Percentiles rank a stretch among this genome's conserved stretches.
phyloP scores from a whole-genome alignment of 53 echinoderm and acorn worm species.

The Crossaster papposus region DNA sequence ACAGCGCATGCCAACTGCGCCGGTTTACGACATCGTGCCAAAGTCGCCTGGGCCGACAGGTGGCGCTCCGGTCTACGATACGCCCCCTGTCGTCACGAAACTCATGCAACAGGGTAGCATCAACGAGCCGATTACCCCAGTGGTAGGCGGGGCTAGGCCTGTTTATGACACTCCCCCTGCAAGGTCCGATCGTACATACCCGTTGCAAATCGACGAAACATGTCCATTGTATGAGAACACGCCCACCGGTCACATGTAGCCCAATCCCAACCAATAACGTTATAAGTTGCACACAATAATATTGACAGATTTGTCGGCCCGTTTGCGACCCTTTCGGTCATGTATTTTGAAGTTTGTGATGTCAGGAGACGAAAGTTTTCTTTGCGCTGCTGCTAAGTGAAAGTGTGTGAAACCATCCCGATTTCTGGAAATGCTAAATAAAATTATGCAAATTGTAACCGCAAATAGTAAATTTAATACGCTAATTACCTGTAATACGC shows the following conservation, averaged over 20 bases:
- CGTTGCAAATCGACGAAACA: slow-evolving; percentile 36
- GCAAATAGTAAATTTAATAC: too few relatives aligned
- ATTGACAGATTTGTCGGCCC: too few relatives aligned
- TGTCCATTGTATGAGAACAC: slow-evolving; percentile 54
- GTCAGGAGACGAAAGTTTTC: too few relatives aligned
- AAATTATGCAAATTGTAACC: not conserved
- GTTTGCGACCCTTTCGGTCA: too few relatives aligned
- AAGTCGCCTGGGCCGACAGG: slow-evolving; percentile 1
- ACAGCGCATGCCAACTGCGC: slow-evolving; percentile 14
- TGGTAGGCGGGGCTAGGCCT: slow-evolving; percentile 6
- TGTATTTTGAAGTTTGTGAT: too few relatives aligned
- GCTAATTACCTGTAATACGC: too few relatives aligned
- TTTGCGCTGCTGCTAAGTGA: too few relatives aligned
- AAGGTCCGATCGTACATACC: not conserved
- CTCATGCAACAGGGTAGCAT: not conserved
- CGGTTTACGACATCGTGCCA: slow-evolving; percentile 40
- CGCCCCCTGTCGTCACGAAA: slow-evolving; percentile 24
- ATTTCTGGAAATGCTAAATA: not conserved
- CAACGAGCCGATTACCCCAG: not conserved
- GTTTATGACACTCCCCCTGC: slow-evolving; percentile 54
- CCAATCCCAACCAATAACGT: not conserved
- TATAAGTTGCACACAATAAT: not conserved
- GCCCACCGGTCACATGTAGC: slow-evolving; percentile 17
- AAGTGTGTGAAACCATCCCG: not conserved
- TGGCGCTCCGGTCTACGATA: slow-evolving; percentile 31